Evolutionary conservation across 1,140 invertebrate genomes (phyloP).

Genomic region (Asobara japonica): DNA sequence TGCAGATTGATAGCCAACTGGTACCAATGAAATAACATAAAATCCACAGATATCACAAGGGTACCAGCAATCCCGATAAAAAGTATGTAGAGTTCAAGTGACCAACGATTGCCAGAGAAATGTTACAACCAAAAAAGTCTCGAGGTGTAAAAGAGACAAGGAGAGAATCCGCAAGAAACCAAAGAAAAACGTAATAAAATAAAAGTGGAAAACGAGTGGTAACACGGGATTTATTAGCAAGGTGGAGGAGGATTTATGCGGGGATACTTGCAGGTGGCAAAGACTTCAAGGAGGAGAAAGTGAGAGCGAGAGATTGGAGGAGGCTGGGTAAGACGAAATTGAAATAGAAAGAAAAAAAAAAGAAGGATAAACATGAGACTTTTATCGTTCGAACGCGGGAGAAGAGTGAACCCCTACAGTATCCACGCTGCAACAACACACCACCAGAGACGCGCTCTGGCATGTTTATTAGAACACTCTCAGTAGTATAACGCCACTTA

Average conservation of each 20-base stretch:
- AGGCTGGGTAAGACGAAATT: conserved; percentile 1
- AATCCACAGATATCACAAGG: background rate
- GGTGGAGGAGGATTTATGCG: conserved; percentile 57
- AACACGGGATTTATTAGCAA: conserved; percentile 56
- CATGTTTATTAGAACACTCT: background rate
- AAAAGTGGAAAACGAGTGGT: conserved; percentile 31
- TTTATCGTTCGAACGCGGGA: background rate
- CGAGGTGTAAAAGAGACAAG: background rate
- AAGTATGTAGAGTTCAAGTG: background rate
- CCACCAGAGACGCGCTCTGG: background rate
- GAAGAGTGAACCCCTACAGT: background rate
- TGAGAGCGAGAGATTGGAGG: conserved; percentile 11
- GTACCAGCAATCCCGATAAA: background rate
- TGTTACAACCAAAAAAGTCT: background rate
- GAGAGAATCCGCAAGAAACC: background rate
- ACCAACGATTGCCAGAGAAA: background rate
- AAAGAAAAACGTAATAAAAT: conserved; percentile 18
- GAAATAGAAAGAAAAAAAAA: background rate
- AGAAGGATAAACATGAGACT: conserved; percentile 15
- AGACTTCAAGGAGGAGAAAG: conserved; percentile 31
- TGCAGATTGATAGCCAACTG: background rate
- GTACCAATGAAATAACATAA: background rate
- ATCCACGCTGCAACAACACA: background rate
- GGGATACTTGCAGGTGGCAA: conserved; percentile 57
- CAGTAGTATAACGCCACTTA: conserved; percentile 26